Evolutionary conservation across 2,888 invertebrate genomes (phyloP).

Genomic region (Omphaloscelis lunosa): DNA sequence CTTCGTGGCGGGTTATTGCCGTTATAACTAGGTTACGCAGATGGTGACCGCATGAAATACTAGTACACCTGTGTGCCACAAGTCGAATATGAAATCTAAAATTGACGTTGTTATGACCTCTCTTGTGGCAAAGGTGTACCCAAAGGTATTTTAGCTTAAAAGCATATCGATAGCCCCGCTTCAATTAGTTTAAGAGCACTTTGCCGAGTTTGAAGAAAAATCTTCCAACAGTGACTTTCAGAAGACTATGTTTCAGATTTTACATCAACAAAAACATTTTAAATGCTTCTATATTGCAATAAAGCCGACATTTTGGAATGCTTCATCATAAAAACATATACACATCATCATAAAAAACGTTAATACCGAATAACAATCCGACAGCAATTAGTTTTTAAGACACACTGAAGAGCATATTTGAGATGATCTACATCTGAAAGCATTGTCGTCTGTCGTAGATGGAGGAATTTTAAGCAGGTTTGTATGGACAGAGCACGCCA

Average conservation of each 20-base stretch:
- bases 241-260: not conserved
- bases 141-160: conserved; percentile 1
- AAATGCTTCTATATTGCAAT: not conserved
- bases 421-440: conserved; percentile 12
- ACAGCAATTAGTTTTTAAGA: conserved; percentile 10
- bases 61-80: conserved; percentile 17
- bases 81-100: conserved; percentile 13
- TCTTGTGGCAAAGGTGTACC: not conserved
- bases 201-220: not conserved
- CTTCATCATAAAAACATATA: no score
- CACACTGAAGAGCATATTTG: conserved; percentile 25
- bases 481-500: conserved; percentile 39
- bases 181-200: not conserved
- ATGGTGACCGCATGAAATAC: conserved; percentile 48
- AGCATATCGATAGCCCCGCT: not conserved
- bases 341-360: not conserved
- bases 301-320: no score
- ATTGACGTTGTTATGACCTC: conserved; percentile 7
- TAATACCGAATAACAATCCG: conserved; percentile 4
- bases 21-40: conserved; percentile 50
- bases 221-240: not conserved
- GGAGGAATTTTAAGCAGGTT: conserved; percentile 26
- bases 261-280: not conserved
- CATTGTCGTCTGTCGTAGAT: conserved; percentile 13
- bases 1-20: conserved; percentile 17